Base-by-base conservation (phyloP, 2,888 invertebrate species). In the Melanargia galathea region DNA sequence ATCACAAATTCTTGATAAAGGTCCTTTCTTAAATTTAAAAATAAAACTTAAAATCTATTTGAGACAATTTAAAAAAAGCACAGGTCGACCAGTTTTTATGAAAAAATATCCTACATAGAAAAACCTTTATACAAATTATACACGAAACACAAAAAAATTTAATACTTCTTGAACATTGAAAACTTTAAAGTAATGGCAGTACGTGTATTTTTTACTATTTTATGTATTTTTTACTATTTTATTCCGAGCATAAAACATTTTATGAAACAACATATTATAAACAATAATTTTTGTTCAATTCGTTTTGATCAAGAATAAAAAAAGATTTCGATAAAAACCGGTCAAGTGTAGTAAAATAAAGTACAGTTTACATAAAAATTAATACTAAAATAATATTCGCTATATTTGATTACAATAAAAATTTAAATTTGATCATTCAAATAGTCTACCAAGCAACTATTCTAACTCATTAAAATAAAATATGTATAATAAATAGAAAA, bases 31-130 rank as follows among this genome's bases (percentile, higher is more conserved):
- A n/a, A n/a, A n/a, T 49, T n/a, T 11, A 3, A 45, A 20, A 11
- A 45, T n/a, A 26, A 49, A 49, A 49, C 26, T 26, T 48, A 48
- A 8, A 18, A 16, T 16, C 16, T 49, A 49, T 16, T 30, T 49
- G 49, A 49, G 49, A 49, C 30, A 26, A 2, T 11, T 35, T 13
- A 33, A 18, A 35, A 52, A 13, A 35, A 52, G 10, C 11, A 18
- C 3, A 46, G 22, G 52, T 52, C 52, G 52, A 52, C 52, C 52
- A 52, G 52, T 52, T 2, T 52, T 52, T 52, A 52, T 35, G 52
- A 13, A 52, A 35, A 33, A 30, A n/a, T n/a, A n/a, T n/a, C n/a
- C n/a, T 22, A 8, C n/a, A 18, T 43, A 43, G 35, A 22, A 22
- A 13, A 11, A 45, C 3, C 18, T 20, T 0, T 20, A 22, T 20